Evolutionary conservation across 2,888 invertebrate species (phyloP), one percentile per base, ranked within the genome.

Genomic region (Aphrophora alni): DNA sequence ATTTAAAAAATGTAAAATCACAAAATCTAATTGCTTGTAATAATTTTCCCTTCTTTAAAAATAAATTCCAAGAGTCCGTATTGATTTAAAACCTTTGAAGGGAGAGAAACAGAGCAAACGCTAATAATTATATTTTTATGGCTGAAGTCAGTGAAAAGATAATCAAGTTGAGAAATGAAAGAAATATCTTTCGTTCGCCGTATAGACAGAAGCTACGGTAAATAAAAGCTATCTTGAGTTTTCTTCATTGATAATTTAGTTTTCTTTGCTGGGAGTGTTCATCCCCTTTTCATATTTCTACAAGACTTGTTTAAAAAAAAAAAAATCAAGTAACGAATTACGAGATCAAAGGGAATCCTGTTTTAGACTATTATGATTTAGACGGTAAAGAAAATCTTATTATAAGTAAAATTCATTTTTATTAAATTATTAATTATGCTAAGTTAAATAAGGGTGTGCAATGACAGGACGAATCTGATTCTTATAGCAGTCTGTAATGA

Each of bases 141-240:
- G 59, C 3, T 10, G 59, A 59, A 59, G 21, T 59, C 59, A 21
- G 59, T 59, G 59, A 59, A 79, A 76, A 76, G 78, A 80, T 79
- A 79, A 79, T 79, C 78, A 59, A 79, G 78, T 79, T 74, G 74
- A 74, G 74, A 79, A 79, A 68, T 79, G 78, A 79, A 79, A 79
- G 78, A 79, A 79, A 79, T 74, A 74, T 59, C 78, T 68, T 74
- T 74, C 74, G 21, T 59, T 2, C 21, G 21, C 12, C 21, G 21
- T 21, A 21, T 21, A 14, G 21, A 21, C 59, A n/a, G 59, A 59
- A 59, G 59, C 59, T 21, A 59, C 2, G 21, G 59, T 59, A 59
- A 59, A 59, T 59, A 59, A 21, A 59, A 21, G 21, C 59, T 33
- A 8, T 3, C n/a, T n/a, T 44, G 44, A 5, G 8, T 44, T 44